Evolutionary conservation across 1,140 invertebrate species (phyloP), one percentile per base, ranked within the genome.

Genomic region (Elymnias hypermnestra): DNA sequence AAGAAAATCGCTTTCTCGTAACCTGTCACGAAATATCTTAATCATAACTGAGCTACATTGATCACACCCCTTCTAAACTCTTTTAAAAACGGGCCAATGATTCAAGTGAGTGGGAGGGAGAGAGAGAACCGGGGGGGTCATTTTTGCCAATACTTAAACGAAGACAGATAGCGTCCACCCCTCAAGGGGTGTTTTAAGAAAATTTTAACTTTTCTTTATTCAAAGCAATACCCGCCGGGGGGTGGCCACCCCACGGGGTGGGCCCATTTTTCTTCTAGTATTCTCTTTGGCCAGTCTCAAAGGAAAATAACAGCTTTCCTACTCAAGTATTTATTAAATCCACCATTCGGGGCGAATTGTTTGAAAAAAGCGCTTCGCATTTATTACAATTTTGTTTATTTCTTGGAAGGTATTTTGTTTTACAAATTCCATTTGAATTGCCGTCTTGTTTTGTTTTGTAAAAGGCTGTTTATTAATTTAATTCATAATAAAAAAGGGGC

Each of bases 131-230:
- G 13, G 26, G 65, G 75, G 65, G 68, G 70, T 64, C 56, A 74
- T 81, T 81, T 77, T 77, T 81, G 76, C 76, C 76, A 72, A 81
- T 81, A 77, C 72, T 76, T 77, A 74, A 77, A 72, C 65, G 72
- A 77, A 81, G 71, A 81, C 67, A 81, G 72, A 77, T 75, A 76
- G 47, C 53, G 40, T 57, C 53, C 67, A 57, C 55, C 54, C 52
- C 22, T 33, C 17, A 26, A 54, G 57, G 12, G 55, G 56, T 72
- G 76, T 77, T 77, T 79, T 77, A 83, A 81, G 76, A 83, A 83
- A 83, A 81, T 72, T 83, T 81, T 81, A 83, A 83, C 77, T 83
- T 83, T 83, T 78, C 76, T 81, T 78, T 73, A 78, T 78, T 81
- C 74, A 74, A 62, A 62, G 57, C 57, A 71, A 59, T 58, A 59